Conservation (phyloP, 2,888 invertebrate genomes). For the Melitaea athalia region DNA sequence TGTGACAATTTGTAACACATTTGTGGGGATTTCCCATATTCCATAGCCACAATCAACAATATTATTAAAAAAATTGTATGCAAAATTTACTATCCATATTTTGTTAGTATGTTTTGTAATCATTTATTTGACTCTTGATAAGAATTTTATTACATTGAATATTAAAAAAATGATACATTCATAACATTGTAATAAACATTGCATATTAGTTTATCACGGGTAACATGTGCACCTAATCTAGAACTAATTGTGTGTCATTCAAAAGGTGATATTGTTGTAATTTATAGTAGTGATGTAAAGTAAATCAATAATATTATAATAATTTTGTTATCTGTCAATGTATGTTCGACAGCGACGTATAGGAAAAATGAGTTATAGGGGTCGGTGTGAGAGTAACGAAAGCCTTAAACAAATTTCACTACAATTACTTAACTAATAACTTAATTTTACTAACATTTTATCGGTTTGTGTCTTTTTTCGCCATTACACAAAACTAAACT, state of each 20-base stretch:
- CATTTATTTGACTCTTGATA: background rate
- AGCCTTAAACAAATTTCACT: too few relatives aligned
- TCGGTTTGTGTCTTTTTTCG: too few relatives aligned
- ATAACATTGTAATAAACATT: slow-evolving; percentile 5
- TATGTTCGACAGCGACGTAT: too few relatives aligned
- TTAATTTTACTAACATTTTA: too few relatives aligned
- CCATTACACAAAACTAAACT: too few relatives aligned
- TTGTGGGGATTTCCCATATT: background rate
- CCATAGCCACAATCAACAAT: background rate
- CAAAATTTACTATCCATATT: background rate
- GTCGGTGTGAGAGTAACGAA: too few relatives aligned
- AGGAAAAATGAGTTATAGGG: too few relatives aligned
- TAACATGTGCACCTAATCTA: background rate
- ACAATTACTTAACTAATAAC: too few relatives aligned
- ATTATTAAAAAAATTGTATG: background rate
- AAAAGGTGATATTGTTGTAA: too few relatives aligned
- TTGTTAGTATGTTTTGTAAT: background rate
- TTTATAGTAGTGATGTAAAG: too few relatives aligned
- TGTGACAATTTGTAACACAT: background rate
- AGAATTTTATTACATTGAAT: background rate
- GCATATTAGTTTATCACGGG: background rate
- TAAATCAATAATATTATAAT: too few relatives aligned
- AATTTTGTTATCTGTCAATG: too few relatives aligned
- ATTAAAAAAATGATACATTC: background rate
- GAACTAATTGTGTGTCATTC: background rate